These are phyloP conservation scores for Frankliniella intonsa DNA, from an alignment of 2,888 invertebrate species.

Conservation along the genomic window DNA sequence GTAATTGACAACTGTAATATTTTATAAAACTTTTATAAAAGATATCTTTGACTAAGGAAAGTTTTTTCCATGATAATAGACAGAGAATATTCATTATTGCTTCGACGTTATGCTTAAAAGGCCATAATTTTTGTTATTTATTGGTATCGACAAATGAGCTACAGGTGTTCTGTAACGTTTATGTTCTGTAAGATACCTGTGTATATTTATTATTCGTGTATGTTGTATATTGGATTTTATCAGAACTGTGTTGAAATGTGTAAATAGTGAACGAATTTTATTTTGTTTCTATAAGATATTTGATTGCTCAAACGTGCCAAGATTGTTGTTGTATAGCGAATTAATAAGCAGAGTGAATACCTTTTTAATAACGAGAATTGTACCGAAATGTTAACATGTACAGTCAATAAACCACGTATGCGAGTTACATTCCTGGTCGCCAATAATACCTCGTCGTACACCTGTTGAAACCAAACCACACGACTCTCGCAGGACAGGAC, in stretches of 20 bases:
- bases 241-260: conserved; percentile 17
- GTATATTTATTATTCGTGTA: conserved; percentile 17
- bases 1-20: no score
- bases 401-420: conserved; percentile 23
- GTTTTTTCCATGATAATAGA: no score
- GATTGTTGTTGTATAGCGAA: conserved; percentile 23
- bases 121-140: conserved; percentile 14
- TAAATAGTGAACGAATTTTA: conserved; percentile 19
- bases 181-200: not conserved
- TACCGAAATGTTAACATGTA: conserved; percentile 25
- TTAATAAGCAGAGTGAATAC: conserved; percentile 7
- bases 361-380: conserved; percentile 8
- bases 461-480: no score
- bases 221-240: conserved; percentile 8
- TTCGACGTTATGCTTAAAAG: not conserved
- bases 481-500: not conserved
- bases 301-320: conserved; percentile 24
- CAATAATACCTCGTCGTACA: no score
- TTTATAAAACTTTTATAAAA: no score
- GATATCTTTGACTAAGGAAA: no score
- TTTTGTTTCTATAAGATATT: conserved; percentile 8
- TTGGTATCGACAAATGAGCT: not conserved
- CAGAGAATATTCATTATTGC: not conserved
- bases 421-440: not conserved
- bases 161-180: conserved; percentile 14